Conservation (phyloP, 1,140 invertebrate genomes). For the Scylla paramamosain region DNA sequence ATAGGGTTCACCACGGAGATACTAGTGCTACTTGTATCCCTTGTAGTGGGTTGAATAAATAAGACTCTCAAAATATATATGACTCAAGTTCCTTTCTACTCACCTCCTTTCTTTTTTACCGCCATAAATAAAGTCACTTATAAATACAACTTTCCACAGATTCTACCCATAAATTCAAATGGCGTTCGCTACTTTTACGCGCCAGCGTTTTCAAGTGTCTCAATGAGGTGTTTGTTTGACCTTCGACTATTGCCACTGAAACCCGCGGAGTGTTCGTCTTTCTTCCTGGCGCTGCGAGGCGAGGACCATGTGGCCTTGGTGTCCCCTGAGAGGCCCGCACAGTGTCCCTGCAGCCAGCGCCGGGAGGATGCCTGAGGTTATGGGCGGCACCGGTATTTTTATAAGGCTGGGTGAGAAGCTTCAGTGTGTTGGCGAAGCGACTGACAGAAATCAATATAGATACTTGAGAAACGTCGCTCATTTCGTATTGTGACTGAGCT, state of each 20-base stretch:
- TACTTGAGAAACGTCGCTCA: background rate
- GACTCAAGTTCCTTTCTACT: background rate
- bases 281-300: too few species aligned
- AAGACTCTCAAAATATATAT: background rate
- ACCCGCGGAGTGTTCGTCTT: too few species aligned
- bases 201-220: background rate
- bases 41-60: background rate
- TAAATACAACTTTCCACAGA: background rate
- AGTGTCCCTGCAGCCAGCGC: background rate
- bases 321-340: background rate
- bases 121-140: background rate
- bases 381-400: background rate
- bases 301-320: background rate
- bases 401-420: too few species aligned
- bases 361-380: background rate
- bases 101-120: background rate
- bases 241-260: background rate
- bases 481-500: background rate
- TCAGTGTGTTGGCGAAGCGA: background rate
- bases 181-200: background rate
- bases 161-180: slow-evolving; percentile 16
- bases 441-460: background rate
- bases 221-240: background rate
- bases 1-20: background rate
- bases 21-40: background rate